phyloP scores from a whole-genome alignment of 2,113 vertebrate species.

The Prunella fulvescens region DNA sequence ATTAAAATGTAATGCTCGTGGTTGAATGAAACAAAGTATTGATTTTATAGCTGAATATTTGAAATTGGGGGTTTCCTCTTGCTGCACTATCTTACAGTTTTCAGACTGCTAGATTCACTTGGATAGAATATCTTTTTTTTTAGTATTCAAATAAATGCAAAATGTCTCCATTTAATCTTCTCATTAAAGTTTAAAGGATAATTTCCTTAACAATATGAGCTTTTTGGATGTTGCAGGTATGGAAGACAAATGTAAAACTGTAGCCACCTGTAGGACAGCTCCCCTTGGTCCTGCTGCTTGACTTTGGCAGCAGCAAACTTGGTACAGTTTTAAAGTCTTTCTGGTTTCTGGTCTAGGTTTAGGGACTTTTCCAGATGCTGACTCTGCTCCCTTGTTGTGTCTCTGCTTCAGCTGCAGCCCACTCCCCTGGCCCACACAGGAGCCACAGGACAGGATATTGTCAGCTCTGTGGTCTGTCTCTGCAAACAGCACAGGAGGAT shows the following conservation, averaged over 20 bases:
- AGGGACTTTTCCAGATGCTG: not conserved
- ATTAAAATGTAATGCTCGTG: not conserved
- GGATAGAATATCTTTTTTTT: not conserved
- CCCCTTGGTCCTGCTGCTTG: not conserved
- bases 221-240: not conserved
- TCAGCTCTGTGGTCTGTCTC: not conserved
- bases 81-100: not conserved
- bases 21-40: not conserved
- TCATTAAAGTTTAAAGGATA: not conserved
- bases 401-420: not conserved
- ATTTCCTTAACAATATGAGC: not conserved
- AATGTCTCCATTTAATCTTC: not conserved
- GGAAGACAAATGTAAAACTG: not conserved
- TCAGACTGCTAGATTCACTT: not conserved
- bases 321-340: not conserved
- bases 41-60: not conserved
- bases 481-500: not conserved
- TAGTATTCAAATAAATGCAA: not conserved
- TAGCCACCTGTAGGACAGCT: not conserved
- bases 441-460: not conserved
- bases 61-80: not conserved
- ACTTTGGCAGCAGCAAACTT: not conserved
- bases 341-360: not conserved
- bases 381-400: not conserved
- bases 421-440: not conserved